A percentile compares a stretch with the other conserved stretches of the same genome.
These are phyloP conservation scores for Pseudotriccus pelzelni DNA, from an alignment of 2,797 vertebrate species.

Conservation along the genomic window DNA sequence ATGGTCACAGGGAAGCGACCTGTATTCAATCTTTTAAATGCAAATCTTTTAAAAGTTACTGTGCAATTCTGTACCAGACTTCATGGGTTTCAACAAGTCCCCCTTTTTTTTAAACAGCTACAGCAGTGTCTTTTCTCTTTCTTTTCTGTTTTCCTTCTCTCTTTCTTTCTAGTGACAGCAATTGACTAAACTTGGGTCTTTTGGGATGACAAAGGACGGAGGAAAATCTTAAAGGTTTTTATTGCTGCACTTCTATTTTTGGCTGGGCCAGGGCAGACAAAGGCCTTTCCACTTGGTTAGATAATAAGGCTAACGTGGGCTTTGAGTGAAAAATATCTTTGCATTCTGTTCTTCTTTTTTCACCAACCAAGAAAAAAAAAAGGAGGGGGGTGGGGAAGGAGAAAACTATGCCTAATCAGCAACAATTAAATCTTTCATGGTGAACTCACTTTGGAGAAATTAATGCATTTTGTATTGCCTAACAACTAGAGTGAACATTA, in stretches of 20 bases:
- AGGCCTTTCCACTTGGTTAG: conserved; percentile 89
- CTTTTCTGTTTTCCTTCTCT: conserved; percentile 60
- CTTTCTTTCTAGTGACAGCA: conserved; percentile 82
- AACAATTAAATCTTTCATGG: conserved; percentile 91
- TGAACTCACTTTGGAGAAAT: conserved; percentile 85
- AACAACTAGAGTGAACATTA: conserved; percentile 80
- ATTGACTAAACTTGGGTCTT: conserved; percentile 84
- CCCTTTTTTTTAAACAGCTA: conserved; percentile 63
- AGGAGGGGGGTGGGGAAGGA: conserved; percentile 36
- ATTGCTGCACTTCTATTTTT: conserved; percentile 74
- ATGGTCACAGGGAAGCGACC: conserved; percentile 90
- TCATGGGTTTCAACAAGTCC: conserved; percentile 77
- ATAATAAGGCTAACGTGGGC: conserved; percentile 86
- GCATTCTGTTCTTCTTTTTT: conserved; percentile 82
- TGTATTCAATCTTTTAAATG: conserved; percentile 97
- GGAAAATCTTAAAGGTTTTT: conserved; percentile 86
- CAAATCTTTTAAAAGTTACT: conserved; percentile 90
- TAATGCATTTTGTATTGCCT: conserved; percentile 89
- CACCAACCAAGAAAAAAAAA: conserved; percentile 33
- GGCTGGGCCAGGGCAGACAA: conserved; percentile 82
- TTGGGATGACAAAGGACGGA: conserved; percentile 87
- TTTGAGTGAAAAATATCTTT: conserved; percentile 86
- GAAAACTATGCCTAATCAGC: conserved; percentile 87
- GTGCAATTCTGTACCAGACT: conserved; percentile 86
- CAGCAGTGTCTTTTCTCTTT: conserved; percentile 74